Percentiles rank a stretch among this genome's conserved stretches.
Evolutionary conservation across 2,888 invertebrate genomes (phyloP).

Genomic region (Nowickia ferox): DNA sequence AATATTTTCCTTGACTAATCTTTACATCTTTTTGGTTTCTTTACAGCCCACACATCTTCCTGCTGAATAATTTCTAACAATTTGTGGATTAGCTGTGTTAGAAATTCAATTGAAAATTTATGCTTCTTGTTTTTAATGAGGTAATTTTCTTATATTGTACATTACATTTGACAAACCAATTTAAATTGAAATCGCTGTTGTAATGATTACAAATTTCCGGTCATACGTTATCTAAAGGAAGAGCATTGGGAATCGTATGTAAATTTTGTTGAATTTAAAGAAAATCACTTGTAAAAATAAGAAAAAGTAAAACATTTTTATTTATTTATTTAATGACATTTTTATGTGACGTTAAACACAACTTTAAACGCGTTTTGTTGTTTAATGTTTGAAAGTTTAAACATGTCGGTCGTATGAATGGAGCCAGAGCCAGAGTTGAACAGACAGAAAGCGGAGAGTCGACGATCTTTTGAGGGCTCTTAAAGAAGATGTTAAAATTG

Average conservation of each 20-base stretch:
- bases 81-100: conserved; percentile 63
- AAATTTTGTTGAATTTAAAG: conserved; percentile 51
- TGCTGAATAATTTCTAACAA: conserved; percentile 19
- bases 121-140: conserved; percentile 34
- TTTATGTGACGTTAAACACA: conserved; percentile 81
- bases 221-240: conserved; percentile 44
- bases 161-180: conserved; percentile 20
- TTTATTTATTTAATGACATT: conserved; percentile 77
- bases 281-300: conserved; percentile 30
- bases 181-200: conserved; percentile 47
- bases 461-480: conserved; percentile 46
- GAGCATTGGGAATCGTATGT: conserved; percentile 51
- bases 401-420: conserved; percentile 23
- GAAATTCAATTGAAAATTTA: conserved; percentile 38
- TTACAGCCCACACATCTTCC: conserved; percentile 46
- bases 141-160: conserved; percentile 43
- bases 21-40: conserved; percentile 10
- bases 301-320: conserved; percentile 65
- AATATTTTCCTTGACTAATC: neutral
- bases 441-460: conserved; percentile 1
- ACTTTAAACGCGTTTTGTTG: conserved; percentile 75
- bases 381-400: conserved; percentile 59
- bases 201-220: conserved; percentile 70
- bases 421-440: conserved; percentile 6
- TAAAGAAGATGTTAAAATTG: conserved; percentile 80